Conservation (phyloP, 2,888 invertebrate species). For the Pristionchus mayeri region DNA sequence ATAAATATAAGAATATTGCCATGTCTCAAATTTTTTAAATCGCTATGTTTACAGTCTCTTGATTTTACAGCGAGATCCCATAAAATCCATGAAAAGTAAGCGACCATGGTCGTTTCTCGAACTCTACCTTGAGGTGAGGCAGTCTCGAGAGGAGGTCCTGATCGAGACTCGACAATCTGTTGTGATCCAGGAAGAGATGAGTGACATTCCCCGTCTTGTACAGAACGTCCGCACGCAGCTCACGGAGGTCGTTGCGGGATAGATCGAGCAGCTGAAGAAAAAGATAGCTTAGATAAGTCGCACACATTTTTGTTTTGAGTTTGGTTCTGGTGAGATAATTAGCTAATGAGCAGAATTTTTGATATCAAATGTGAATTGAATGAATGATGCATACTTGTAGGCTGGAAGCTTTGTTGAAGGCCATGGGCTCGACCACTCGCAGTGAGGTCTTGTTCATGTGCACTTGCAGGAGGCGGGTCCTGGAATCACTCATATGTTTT, state of each 20-base stretch:
- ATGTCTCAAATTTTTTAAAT: too few relatives aligned
- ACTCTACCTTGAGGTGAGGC: constrained; percentile 66
- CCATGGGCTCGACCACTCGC: constrained; percentile 65
- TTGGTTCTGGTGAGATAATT: too few relatives aligned
- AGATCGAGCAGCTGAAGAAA: constrained; percentile 65
- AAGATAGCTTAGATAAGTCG: too few relatives aligned
- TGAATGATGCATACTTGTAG: constrained; percentile 57
- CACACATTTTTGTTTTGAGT: too few relatives aligned
- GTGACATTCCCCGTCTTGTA: constrained; percentile 60
- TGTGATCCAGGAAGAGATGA: constrained; percentile 67
- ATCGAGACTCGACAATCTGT: constrained; percentile 57
- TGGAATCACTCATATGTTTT: too few relatives aligned
- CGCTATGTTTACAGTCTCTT: too few relatives aligned
- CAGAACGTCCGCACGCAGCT: constrained; percentile 65
- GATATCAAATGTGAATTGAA: too few relatives aligned
- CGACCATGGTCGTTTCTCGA: too few relatives aligned
- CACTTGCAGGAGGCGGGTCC: constrained; percentile 57
- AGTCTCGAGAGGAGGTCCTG: constrained; percentile 61
- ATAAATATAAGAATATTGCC: too few relatives aligned
- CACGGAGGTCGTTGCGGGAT: constrained; percentile 64
- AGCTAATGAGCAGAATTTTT: too few relatives aligned
- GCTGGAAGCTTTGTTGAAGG: constrained; percentile 70
- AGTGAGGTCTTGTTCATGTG: constrained; percentile 70
- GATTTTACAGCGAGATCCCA: too few relatives aligned
- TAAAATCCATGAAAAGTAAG: too few relatives aligned